These are phyloP conservation scores for Megalonaias nervosa DNA, from an alignment of 1,140 invertebrate genomes.

Conservation along the genomic window DNA sequence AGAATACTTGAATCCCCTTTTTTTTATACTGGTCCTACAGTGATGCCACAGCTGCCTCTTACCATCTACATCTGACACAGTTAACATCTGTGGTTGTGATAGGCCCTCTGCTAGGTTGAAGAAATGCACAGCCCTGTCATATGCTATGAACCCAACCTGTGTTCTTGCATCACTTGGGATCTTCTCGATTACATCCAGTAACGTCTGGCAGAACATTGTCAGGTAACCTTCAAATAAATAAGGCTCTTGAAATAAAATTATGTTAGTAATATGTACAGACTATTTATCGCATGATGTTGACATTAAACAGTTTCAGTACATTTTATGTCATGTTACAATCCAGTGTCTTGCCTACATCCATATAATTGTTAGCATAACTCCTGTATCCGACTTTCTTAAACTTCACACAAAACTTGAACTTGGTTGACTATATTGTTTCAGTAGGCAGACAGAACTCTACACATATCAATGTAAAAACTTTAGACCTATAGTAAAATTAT, in stretches of 20 bases:
- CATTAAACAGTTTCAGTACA: neutral
- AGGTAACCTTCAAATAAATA: constrained; percentile 80
- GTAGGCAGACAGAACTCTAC: neutral
- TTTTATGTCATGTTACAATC: too few relatives aligned
- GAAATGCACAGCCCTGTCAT: constrained; percentile 93
- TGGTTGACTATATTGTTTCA: neutral
- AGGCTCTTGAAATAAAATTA: neutral
- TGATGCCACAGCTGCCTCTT: constrained; percentile 39
- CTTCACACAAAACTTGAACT: neutral
- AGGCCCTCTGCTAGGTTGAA: constrained; percentile 91
- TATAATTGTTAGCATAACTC: too few relatives aligned
- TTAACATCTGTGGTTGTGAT: constrained; percentile 90
- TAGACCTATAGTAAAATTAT: neutral
- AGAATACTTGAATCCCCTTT: too few relatives aligned
- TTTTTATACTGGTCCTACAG: too few relatives aligned
- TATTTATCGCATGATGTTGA: neutral
- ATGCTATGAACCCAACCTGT: constrained; percentile 95
- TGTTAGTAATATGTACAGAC: neutral
- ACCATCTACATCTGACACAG: constrained; percentile 94
- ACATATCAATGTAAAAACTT: neutral
- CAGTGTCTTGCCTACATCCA: neutral
- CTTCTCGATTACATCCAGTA: constrained; percentile 87
- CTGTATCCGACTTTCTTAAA: too few relatives aligned
- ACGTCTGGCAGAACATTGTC: constrained; percentile 84
- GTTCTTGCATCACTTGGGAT: constrained; percentile 95